These are phyloP conservation scores for Trididemnum nubilum DNA, from an alignment of 23 tunicate genomes.

Conservation along the genomic window DNA sequence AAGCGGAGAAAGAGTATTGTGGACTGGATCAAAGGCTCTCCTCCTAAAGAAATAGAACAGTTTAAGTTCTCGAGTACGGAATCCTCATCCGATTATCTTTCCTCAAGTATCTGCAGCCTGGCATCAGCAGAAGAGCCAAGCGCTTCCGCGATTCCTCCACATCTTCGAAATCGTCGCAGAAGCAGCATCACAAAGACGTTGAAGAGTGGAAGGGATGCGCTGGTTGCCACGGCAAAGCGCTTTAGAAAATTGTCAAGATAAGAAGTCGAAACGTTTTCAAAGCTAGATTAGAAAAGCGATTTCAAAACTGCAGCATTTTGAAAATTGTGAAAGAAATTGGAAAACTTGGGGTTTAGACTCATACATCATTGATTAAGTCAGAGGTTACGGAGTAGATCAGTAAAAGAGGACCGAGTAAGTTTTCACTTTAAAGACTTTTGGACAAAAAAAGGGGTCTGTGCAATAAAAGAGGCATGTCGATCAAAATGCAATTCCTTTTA, in stretches of 20 bases:
- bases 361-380: too few species aligned
- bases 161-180: background rate
- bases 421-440: too few species aligned
- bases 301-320: too few species aligned
- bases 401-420: too few species aligned
- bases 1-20: constrained; percentile 19
- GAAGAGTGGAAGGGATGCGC: constrained; percentile 11
- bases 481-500: too few species aligned
- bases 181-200: constrained; percentile 36
- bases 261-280: background rate
- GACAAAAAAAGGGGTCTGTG: too few species aligned
- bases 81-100: background rate
- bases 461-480: too few species aligned
- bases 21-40: constrained; percentile 24
- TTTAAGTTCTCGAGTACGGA: background rate
- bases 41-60: background rate
- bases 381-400: too few species aligned
- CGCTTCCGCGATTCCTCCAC: background rate
- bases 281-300: background rate
- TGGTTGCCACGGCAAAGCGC: constrained; percentile 16
- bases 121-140: background rate
- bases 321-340: too few species aligned
- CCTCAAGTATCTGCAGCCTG: constrained; percentile 11
- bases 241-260: constrained; percentile 23
- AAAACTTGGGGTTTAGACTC: too few species aligned